Base-by-base conservation (phyloP, 2,888 invertebrate genomes). In the Theodoxus fluviatilis region DNA sequence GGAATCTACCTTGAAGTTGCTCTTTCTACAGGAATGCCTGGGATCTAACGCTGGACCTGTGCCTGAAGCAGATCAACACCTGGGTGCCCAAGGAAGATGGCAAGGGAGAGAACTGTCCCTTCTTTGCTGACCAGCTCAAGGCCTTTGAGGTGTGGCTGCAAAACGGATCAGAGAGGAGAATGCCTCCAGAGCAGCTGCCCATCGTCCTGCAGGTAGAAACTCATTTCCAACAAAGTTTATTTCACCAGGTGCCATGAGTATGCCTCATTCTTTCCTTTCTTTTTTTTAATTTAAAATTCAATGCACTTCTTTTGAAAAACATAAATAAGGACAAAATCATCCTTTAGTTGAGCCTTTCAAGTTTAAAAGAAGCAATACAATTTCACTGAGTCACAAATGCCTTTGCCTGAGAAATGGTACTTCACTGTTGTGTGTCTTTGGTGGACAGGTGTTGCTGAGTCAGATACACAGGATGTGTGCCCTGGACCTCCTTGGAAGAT, bases 41-140 rank as follows among this genome's bases (percentile, higher is more conserved):
- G 99, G 99, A 99, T 88, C 91, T 96, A 82, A 95, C 97, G 18
- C 90, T 99, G 76, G 99, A 99, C 88, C 90, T 96, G 79, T 96
- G 96, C 82, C 90, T 99, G 77, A 92, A 94, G 71, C 98, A 98
- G 88, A 90, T 98, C 81, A 95, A 95, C 0, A 76, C 76, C 7
- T n/a, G n/a, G n/a, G n/a, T n/a, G n/a, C n/a, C n/a, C n/a, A n/a
- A n/a, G n/a, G n/a, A n/a, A n/a, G 81, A 87, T 40, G 73, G 87
- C 22, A 82, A 82, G n/a, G 81, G 84, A 57, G 82, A 82, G 7
- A 77, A 82, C 15, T 92, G 95, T 81, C 92, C 94, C 35, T 99
- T 99, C 90, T 99, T 99, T 88, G 94, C 97, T 85, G 96, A 98
- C 85, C 98, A 99, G 89, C 90, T 99, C 72, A 96, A 96, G 59